These are phyloP conservation scores for Sipha maydis DNA, from an alignment of 2,888 invertebrate species.

Conservation along the genomic window DNA sequence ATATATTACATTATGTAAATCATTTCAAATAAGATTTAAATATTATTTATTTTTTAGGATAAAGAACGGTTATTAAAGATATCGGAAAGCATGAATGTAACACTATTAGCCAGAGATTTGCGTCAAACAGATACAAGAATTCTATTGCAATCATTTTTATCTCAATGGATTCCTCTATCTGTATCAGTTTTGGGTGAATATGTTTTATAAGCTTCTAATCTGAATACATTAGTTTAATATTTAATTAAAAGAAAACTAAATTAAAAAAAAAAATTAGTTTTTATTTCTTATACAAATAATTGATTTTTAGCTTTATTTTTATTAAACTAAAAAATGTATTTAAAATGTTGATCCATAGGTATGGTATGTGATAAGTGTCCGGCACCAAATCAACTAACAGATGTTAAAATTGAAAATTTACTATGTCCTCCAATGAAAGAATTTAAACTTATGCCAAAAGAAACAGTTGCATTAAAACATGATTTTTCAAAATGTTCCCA, in stretches of 20 bases:
- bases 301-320: constrained; percentile 58
- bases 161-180: constrained; percentile 91
- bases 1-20: not conserved
- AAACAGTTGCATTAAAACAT: constrained; percentile 78
- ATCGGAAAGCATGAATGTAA: constrained; percentile 81
- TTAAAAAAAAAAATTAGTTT: too few species aligned
- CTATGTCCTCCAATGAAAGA: constrained; percentile 75
- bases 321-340: constrained; percentile 65
- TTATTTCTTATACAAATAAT: too few species aligned
- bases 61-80: constrained; percentile 78
- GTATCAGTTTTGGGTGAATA: constrained; percentile 73
- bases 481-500: constrained; percentile 78
- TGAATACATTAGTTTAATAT: too few species aligned
- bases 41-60: constrained; percentile 68
- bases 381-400: constrained; percentile 79
- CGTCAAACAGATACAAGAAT: constrained; percentile 80
- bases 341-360: constrained; percentile 67
- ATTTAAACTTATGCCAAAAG: constrained; percentile 58
- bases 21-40: not conserved
- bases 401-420: constrained; percentile 83
- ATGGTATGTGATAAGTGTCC: constrained; percentile 86
- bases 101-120: constrained; percentile 79
- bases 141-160: constrained; percentile 83
- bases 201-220: not conserved
- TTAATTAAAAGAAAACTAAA: too few species aligned